A percentile compares a stretch with the other conserved stretches of the same genome.
These are phyloP conservation scores for Seriola dumerili DNA, from an alignment of 2,113 vertebrate species.

Conservation along the genomic window DNA sequence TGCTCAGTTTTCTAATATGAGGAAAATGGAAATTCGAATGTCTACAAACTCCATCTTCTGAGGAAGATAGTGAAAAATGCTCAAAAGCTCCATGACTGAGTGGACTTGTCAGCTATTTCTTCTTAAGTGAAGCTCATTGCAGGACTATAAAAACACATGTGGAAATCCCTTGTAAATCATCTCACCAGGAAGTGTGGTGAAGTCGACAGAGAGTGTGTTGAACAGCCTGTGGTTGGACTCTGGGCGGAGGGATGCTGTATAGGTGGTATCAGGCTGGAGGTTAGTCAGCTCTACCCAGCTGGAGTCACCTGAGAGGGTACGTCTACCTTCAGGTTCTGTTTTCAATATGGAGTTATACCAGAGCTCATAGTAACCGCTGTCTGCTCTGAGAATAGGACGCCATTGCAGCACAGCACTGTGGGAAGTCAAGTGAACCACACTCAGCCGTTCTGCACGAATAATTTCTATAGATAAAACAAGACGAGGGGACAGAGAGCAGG, in stretches of 20 bases:
- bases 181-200: constrained; percentile 88
- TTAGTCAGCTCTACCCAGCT: constrained; percentile 76
- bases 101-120: no score
- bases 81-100: neutral
- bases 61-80: neutral
- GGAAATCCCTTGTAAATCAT: neutral
- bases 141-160: neutral
- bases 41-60: neutral
- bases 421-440: constrained; percentile 84
- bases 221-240: constrained; percentile 83
- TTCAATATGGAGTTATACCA: constrained; percentile 64
- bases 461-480: constrained; percentile 80
- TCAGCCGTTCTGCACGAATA: constrained; percentile 83
- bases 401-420: constrained; percentile 87
- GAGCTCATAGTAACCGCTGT: constrained; percentile 83
- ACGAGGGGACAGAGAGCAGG: neutral
- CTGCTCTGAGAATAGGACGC: constrained; percentile 82
- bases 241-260: constrained; percentile 84
- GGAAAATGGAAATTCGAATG: neutral
- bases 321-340: constrained; percentile 22
- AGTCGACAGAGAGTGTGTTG: constrained; percentile 80
- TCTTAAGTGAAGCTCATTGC: neutral
- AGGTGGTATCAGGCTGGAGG: constrained; percentile 86
- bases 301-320: constrained; percentile 76
- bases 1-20: neutral